Base-by-base conservation (phyloP, 2,113 vertebrate genomes). In the Myrmecobius fasciatus region DNA sequence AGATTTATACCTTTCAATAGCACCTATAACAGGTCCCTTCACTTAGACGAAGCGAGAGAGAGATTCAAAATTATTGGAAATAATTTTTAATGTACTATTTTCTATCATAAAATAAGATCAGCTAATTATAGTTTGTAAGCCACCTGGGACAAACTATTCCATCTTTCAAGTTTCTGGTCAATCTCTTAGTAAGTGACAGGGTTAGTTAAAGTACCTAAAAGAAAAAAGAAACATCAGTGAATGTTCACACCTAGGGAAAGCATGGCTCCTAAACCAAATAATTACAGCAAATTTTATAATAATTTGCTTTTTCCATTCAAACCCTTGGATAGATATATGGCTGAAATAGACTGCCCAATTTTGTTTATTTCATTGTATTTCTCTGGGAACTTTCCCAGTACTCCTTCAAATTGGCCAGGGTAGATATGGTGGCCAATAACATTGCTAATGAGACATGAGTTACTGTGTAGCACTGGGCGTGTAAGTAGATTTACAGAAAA, bases 331-430 rank as follows among this genome's bases (percentile, higher is more conserved):
- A 83, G 91, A 54, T 46, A 91, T 47, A 3, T 67, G 90, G n/a
- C 25, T 31, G 67, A 20, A 95, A 47, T 56, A 92, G 54, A 46
- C 89, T 51, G 88, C 83, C 67, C 7, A 28, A 0, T 91, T 67
- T 88, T 89, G 8, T 25, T 25, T 31, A 2, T 96, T 9, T 52
- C 17, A 88, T 91, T 93, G 17, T 48, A 31, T 75, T 53, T 96
- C 92, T 96, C 95, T 91, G 83, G 91, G 93, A 89, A 60, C 22
- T 25, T 60, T 94, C 43, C 94, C 67, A 94, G 36, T 17, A 22
- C 2, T 53, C 1, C 89, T 25, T 91, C 48, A 56, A 20, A n/a
- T 25, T 52, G 24, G 89, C 3, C 17, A 31, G 31, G 28, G 36
- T 96, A 91, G 53, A 11, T 36, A 36, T 0, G 0, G 0, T 0